Evolutionary conservation across 2,797 vertebrate species (phyloP).

Genomic region (Bovichtus diacanthus): DNA sequence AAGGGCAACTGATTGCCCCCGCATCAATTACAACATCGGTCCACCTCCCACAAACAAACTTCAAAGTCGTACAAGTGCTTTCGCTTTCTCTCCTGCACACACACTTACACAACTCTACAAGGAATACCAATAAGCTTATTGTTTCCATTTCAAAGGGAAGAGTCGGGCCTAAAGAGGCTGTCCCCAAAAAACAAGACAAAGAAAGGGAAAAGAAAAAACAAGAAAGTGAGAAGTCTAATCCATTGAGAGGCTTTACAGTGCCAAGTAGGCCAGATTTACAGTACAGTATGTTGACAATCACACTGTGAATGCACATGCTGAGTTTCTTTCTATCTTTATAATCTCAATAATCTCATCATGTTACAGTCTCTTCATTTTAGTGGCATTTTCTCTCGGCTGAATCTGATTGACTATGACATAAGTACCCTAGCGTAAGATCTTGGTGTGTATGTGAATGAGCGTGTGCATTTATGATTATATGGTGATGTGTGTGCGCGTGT

Average conservation of each 20-base stretch:
- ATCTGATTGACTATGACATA: conserved; percentile 47
- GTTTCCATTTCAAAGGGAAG: conserved; percentile 75
- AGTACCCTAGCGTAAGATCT: conserved; percentile 11
- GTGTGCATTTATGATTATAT: neutral
- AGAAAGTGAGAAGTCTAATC: conserved; percentile 49
- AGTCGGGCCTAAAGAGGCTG: conserved; percentile 44
- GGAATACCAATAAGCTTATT: conserved; percentile 74
- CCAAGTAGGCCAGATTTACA: conserved; percentile 58
- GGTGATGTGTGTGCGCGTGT: neutral
- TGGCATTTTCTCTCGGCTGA: conserved; percentile 31
- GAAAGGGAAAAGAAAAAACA: conserved; percentile 34
- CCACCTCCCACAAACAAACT: conserved; percentile 58
- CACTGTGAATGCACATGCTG: neutral
- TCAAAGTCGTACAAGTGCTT: conserved; percentile 66
- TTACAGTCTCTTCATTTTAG: conserved; percentile 24
- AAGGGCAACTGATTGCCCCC: conserved; percentile 48
- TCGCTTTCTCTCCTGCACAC: neutral
- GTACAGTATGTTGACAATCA: neutral
- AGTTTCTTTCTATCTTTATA: conserved; percentile 2
- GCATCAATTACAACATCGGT: conserved; percentile 63
- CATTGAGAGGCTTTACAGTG: conserved; percentile 29
- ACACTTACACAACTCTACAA: conserved; percentile 56
- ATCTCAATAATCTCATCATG: neutral
- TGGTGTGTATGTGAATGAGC: conserved; percentile 3
- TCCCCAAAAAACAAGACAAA: conserved; percentile 47